Percentiles rank a stretch among this genome's conserved stretches.
phyloP scores from a whole-genome alignment of 2,797 vertebrate species.

The Toxotes lorentzi region DNA sequence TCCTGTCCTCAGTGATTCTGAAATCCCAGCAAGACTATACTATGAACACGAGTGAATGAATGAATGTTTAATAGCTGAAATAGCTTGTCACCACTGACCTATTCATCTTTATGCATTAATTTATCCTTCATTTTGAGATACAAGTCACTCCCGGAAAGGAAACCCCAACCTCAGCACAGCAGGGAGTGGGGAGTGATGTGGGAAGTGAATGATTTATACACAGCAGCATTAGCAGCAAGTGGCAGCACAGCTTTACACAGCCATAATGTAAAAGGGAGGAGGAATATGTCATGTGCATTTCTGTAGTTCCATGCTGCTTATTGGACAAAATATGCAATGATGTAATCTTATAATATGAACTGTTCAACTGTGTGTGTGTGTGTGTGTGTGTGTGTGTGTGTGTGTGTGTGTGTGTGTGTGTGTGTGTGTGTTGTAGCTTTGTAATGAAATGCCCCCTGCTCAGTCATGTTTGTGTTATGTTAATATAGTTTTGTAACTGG shows the following conservation, averaged over 20 bases:
- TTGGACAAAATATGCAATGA: too few species aligned
- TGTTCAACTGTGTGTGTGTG: neutral
- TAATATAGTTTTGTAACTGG: neutral
- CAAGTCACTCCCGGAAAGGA: neutral
- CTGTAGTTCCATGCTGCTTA: neutral
- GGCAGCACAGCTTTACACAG: neutral
- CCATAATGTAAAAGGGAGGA: neutral
- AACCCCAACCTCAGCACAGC: neutral
- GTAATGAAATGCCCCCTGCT: constrained; percentile 4
- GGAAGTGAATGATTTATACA: neutral
- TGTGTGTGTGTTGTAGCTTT: neutral
- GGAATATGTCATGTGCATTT: neutral
- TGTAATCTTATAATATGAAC: too few species aligned
- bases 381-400: neutral
- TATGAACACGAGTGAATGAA: too few species aligned
- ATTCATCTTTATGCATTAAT: too few species aligned
- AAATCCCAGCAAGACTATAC: too few species aligned
- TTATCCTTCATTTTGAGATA: neutral
- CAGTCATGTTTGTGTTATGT: neutral
- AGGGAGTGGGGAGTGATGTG: neutral
- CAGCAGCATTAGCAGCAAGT: too few species aligned
- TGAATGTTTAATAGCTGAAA: neutral
- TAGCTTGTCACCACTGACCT: neutral
- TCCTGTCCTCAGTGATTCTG: too few species aligned
- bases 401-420: neutral